These are phyloP conservation scores for honey bee (Apis mellifera) DNA, from an alignment of 1,140 invertebrate genomes.

Conservation along the genomic window Amel_HAv3.1 CM009936.2:16965501-16966000, in stretches of 20 bases:
- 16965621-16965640: too few relatives aligned
- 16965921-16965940: neutral
- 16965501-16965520: slow-evolving; percentile 1
- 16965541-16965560: neutral
- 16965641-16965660: neutral
- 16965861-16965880: neutral
- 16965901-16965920: neutral
- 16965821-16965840: too few relatives aligned
- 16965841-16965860: too few relatives aligned
- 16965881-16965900: slow-evolving; percentile 8
- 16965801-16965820: too few relatives aligned
- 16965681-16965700: neutral
- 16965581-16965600: slow-evolving; percentile 13
- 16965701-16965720: too few relatives aligned
- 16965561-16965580: neutral
- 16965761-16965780: too few relatives aligned
- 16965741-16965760: too few relatives aligned
- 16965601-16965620: too few relatives aligned
- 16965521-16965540: neutral
- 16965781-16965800: too few relatives aligned
- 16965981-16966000: slow-evolving; percentile 41
- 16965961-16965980: slow-evolving; percentile 39
- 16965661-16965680: neutral
- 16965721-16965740: too few relatives aligned
- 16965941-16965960: neutral